These are phyloP conservation scores for Fragum whitleyi DNA, from an alignment of 2,888 invertebrate genomes.

Conservation along the genomic window DNA sequence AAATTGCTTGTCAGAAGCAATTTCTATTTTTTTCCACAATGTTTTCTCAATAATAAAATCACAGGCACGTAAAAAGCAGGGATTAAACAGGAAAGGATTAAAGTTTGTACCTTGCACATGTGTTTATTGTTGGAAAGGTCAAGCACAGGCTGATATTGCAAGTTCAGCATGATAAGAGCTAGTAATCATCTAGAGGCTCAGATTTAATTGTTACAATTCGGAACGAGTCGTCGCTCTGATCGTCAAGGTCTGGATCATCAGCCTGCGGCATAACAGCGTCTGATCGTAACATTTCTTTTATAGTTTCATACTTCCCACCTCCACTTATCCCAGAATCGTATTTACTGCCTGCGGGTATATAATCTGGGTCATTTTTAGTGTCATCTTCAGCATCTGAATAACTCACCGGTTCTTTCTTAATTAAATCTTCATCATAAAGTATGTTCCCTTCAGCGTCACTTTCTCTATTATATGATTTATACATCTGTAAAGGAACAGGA, in stretches of 20 bases:
- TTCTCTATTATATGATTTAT: slow-evolving; percentile 17
- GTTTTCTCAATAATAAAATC: too few species aligned
- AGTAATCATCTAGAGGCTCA: slow-evolving; percentile 51
- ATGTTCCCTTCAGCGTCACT: neutral
- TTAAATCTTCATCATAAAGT: neutral
- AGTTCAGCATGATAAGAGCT: too few species aligned
- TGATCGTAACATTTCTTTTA: slow-evolving; percentile 18
- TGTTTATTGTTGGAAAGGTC: too few species aligned
- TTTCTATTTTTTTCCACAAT: too few species aligned
- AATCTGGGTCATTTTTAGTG: neutral
- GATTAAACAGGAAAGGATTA: too few species aligned
- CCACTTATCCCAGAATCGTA: neutral
- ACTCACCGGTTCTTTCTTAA: slow-evolving; percentile 42
- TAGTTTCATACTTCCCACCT: neutral
- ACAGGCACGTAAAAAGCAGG: too few species aligned
- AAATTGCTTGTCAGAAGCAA: too few species aligned
- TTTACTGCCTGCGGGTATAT: neutral
- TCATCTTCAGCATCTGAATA: slow-evolving; percentile 1
- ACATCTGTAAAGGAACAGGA: slow-evolving; percentile 46
- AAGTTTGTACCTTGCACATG: too few species aligned
- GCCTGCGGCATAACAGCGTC: slow-evolving; percentile 40
- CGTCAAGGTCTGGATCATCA: slow-evolving; percentile 8
- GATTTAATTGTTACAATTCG: slow-evolving; percentile 44
- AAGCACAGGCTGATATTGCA: too few species aligned
- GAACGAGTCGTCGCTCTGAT: slow-evolving; percentile 34